These are phyloP conservation scores for Azemiops feae DNA, from an alignment of 2,113 vertebrate species.

Conservation along the genomic window DNA sequence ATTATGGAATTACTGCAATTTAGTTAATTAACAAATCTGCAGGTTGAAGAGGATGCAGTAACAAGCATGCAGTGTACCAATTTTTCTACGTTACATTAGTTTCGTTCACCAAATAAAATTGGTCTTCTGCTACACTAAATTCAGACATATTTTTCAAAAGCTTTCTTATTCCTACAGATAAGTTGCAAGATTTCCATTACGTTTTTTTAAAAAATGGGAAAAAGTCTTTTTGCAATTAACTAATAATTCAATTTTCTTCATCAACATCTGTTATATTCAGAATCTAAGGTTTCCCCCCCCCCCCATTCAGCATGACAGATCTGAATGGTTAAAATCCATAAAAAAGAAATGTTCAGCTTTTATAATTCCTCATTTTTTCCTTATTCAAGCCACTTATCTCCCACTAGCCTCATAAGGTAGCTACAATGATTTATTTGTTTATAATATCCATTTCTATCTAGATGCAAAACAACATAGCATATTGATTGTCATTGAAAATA, in stretches of 20 bases:
- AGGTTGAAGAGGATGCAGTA: neutral
- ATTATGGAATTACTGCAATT: neutral
- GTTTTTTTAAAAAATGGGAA: neutral
- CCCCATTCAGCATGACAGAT: neutral
- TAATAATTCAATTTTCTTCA: neutral
- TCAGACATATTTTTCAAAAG: conserved; percentile 1
- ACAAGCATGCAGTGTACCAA: neutral
- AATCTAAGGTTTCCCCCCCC: neutral
- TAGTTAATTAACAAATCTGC: neutral
- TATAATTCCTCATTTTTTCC: neutral
- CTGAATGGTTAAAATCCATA: neutral
- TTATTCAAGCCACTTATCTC: neutral
- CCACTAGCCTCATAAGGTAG: neutral
- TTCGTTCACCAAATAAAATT: neutral
- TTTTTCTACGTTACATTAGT: neutral
- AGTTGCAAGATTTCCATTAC: neutral
- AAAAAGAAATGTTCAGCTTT: neutral
- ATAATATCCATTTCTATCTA: neutral
- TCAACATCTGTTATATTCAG: neutral
- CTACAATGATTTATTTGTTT: neutral
- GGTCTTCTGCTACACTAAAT: neutral
- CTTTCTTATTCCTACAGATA: neutral
- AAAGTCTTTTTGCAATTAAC: neutral
- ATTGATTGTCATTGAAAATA: neutral
- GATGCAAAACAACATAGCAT: neutral